A percentile compares a stretch with the other conserved stretches of the same genome.
Conservation (phyloP, 2,888 invertebrate genomes). For the Eupsilia transversa region DNA sequence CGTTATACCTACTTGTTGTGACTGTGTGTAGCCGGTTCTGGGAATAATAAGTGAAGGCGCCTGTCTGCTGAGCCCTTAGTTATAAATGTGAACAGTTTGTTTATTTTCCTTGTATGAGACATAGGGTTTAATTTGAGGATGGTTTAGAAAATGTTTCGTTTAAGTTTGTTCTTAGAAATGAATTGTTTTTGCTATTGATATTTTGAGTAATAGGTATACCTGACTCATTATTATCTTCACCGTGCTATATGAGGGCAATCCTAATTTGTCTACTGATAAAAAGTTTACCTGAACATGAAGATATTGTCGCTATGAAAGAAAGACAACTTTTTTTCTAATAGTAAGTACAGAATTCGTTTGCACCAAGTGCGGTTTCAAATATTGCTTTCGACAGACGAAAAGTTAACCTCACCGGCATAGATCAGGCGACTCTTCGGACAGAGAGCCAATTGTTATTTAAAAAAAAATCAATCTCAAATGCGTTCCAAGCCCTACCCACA, state of each 20-base stretch:
- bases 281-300: background rate
- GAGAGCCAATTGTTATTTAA: background rate
- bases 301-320: too few relatives aligned
- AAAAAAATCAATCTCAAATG: background rate
- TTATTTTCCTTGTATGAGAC: slow-evolving; percentile 58
- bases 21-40: slow-evolving; percentile 37
- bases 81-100: slow-evolving; percentile 7
- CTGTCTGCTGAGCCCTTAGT: background rate
- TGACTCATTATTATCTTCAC: background rate
- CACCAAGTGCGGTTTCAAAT: background rate
- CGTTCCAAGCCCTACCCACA: background rate
- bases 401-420: background rate
- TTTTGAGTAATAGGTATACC: background rate
- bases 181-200: background rate
- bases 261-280: background rate
- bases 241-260: background rate
- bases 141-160: background rate
- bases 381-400: background rate
- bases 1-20: slow-evolving; percentile 32
- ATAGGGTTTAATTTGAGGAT: slow-evolving; percentile 5
- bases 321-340: too few relatives aligned
- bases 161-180: background rate
- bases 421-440: background rate
- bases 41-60: slow-evolving; percentile 16
- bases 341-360: too few relatives aligned